Evolutionary conservation across 2,888 invertebrate genomes (phyloP).

Genomic region (Tenodera sinensis): DNA sequence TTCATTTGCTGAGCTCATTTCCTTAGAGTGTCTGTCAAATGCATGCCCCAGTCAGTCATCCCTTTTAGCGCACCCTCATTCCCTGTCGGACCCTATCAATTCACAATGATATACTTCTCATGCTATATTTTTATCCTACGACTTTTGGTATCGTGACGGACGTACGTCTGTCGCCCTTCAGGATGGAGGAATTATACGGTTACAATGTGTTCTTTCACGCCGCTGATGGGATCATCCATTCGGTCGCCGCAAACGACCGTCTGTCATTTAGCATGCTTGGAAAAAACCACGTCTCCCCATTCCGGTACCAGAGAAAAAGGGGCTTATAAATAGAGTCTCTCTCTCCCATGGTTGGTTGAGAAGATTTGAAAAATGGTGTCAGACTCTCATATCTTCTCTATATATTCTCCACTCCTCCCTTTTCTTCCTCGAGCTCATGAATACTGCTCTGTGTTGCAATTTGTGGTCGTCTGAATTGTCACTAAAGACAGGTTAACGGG

Average conservation of each 20-base stretch:
- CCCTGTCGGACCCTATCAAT: background rate
- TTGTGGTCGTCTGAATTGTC: background rate
- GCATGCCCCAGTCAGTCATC: background rate
- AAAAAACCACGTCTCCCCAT: background rate
- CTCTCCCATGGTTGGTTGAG: background rate
- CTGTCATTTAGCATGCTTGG: slow-evolving; percentile 13
- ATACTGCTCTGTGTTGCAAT: background rate
- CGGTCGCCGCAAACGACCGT: background rate
- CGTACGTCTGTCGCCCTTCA: background rate
- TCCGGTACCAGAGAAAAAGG: background rate
- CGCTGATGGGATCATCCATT: slow-evolving; percentile 15
- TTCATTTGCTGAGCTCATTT: background rate
- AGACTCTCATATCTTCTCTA: background rate
- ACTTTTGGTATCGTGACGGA: background rate
- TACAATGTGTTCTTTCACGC: slow-evolving; percentile 19
- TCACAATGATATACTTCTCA: background rate
- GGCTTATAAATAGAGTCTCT: background rate
- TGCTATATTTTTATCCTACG: background rate
- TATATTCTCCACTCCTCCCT: background rate
- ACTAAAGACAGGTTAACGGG: background rate
- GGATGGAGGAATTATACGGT: slow-evolving; percentile 16
- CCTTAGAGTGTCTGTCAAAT: background rate
- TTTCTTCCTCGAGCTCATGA: background rate
- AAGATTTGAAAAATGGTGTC: slow-evolving; percentile 8
- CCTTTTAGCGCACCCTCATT: background rate